Conservation (phyloP, 2,113 vertebrate genomes). For the Menura novaehollandiae region DNA sequence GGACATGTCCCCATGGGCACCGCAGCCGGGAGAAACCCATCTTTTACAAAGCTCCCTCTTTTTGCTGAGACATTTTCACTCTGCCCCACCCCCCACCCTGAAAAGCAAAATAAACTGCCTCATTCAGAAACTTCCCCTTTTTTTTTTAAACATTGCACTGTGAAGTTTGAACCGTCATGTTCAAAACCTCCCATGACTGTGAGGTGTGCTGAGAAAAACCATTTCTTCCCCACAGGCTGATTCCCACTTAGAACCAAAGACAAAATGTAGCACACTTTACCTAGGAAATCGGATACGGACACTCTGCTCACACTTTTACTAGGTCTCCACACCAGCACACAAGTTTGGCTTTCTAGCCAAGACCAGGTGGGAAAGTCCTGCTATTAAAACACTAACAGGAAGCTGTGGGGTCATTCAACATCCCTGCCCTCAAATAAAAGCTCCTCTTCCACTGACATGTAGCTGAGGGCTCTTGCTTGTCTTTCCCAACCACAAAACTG, state of each 20-base stretch:
- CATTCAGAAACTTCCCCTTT: background rate
- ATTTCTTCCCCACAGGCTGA: background rate
- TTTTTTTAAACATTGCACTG: background rate
- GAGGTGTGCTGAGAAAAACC: background rate
- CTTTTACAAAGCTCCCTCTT: background rate
- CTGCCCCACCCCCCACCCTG: accelerated
- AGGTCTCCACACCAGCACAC: background rate
- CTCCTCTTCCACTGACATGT: background rate
- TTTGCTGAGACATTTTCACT: background rate
- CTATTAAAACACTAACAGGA: slow-evolving; percentile 20
- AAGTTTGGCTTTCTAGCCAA: background rate
- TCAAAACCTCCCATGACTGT: background rate
- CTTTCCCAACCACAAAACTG: background rate
- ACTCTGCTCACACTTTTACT: background rate
- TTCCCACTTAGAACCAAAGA: background rate
- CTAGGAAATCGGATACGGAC: background rate
- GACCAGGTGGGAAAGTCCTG: background rate
- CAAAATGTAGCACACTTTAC: background rate
- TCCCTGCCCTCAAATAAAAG: background rate
- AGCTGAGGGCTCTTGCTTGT: background rate
- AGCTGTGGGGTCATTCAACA: background rate
- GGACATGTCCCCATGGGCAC: background rate
- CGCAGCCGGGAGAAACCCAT: background rate
- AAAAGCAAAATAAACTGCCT: slow-evolving; percentile 34
- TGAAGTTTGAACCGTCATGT: background rate